Conservation (phyloP, 2,797 vertebrate species). For the Melanotaenia maccullochi region DNA sequence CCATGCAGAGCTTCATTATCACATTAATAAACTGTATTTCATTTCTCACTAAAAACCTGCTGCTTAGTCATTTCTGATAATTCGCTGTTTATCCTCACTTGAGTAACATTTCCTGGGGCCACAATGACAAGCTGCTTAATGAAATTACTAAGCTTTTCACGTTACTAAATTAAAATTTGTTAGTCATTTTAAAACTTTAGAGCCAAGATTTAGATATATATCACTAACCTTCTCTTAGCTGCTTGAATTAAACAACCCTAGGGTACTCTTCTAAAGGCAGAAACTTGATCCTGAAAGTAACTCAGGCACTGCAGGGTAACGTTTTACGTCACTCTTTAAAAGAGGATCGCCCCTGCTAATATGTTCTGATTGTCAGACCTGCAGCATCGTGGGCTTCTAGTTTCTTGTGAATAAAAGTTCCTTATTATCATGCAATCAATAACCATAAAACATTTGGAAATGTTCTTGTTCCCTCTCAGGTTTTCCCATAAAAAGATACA, state of each 20-base stretch:
- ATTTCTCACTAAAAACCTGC: too few relatives aligned
- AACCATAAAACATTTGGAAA: conserved; percentile 40
- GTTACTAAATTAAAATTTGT: neutral
- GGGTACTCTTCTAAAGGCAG: conserved; percentile 1
- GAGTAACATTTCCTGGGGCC: too few relatives aligned
- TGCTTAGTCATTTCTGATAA: too few relatives aligned
- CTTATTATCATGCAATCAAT: conserved; percentile 14
- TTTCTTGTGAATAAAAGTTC: neutral
- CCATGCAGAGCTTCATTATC: neutral
- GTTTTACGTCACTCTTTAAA: conserved; percentile 1
- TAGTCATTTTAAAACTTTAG: neutral
- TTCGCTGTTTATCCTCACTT: too few relatives aligned
- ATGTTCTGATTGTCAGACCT: conserved; percentile 2
- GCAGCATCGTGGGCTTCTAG: neutral
- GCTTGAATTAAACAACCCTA: too few relatives aligned
- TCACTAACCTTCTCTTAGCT: neutral
- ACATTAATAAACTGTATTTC: neutral
- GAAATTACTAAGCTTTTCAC: neutral
- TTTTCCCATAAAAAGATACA: conserved; percentile 62
- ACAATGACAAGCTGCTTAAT: neutral
- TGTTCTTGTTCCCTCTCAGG: conserved; percentile 30
- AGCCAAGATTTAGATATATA: neutral
- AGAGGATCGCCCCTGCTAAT: neutral
- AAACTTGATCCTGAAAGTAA: conserved; percentile 23
- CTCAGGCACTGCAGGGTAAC: neutral